Percentiles rank a stretch among this genome's conserved stretches.
Conservation (phyloP, 2,113 vertebrate species). For the Pteruthius melanotis region DNA sequence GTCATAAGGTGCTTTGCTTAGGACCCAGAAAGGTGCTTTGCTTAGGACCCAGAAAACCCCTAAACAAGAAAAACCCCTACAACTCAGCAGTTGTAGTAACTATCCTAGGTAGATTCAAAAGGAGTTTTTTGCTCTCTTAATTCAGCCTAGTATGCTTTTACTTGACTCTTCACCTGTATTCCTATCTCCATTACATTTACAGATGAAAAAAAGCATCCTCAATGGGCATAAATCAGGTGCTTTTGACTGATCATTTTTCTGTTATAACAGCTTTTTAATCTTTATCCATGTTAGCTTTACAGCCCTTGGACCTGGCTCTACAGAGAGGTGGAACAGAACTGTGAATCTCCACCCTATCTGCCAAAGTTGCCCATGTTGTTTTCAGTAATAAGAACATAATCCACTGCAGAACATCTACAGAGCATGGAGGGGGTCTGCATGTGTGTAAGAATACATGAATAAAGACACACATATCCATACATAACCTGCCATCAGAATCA, state of each 20-base stretch:
- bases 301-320: not conserved
- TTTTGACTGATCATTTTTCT: not conserved
- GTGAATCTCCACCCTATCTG: not conserved
- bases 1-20: not conserved
- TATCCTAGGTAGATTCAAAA: not conserved
- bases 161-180: not conserved
- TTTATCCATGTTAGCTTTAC: not conserved
- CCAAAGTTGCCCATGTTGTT: not conserved
- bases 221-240: not conserved
- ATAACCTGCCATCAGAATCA: not conserved
- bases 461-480: not conserved
- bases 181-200: not conserved
- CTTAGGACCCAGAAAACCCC: not conserved
- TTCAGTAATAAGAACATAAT: not conserved
- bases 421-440: not conserved
- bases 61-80: no score
- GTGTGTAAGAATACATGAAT: not conserved
- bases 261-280: not conserved
- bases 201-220: not conserved
- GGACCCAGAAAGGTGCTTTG: not conserved
- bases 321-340: not conserved
- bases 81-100: not conserved
- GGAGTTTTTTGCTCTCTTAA: not conserved
- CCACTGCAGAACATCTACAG: not conserved
- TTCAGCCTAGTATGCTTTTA: not conserved